Evolutionary conservation across 2,888 invertebrate species (phyloP), one percentile per base, ranked within the genome.

Genomic region (Zaprionus bogoriensis): DNA sequence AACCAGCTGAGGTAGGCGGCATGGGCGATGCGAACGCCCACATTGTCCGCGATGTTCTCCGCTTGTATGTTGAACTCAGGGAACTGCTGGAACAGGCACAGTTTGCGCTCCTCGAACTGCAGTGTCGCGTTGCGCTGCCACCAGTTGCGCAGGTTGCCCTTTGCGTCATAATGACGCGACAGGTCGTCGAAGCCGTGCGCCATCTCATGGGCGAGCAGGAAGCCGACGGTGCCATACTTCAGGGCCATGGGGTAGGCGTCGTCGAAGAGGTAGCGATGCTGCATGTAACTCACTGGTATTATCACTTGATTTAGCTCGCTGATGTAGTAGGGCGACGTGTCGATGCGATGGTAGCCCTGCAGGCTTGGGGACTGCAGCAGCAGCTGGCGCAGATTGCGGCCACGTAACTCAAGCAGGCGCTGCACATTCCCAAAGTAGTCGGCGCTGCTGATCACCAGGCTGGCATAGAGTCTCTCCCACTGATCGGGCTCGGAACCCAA

Each of bases 21-120:
- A 51, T 86, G 83, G 2, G 91, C 80, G 20, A 89, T 80, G 25
- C 87, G 89, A 5, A 90, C 46, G 6, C 87, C 90, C n/a, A 79
- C 82, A 73, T 89, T 90, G 53, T 90, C 91, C 10, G 90, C 89
- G 39, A 90, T 87, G 44, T 88, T 87, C 65, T 89, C 88, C 4
- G 76, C 73, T 38, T 88, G 89, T 0, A 58, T 1, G 32, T 62
- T 14, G 3, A 73, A 50, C 3, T 53, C 60, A 9, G 80, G 72
- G 44, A 89, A 89, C 45, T 90, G 89, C 5, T 88, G 66, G 0
- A 74, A 67, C 4, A 90, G 73, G 9, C 90, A 90, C 10, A 82
- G 72, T 12, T 81, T 85, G 22, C 83, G 85, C 4, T 67, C 32
- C 5, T 83, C 76, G 48, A 87, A 89, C 9, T 67, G 64, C 2